A percentile compares a stretch with the other conserved stretches of the same genome.
Evolutionary conservation across 2,888 invertebrate species (phyloP).

Genomic region (Pterostichus niger): DNA sequence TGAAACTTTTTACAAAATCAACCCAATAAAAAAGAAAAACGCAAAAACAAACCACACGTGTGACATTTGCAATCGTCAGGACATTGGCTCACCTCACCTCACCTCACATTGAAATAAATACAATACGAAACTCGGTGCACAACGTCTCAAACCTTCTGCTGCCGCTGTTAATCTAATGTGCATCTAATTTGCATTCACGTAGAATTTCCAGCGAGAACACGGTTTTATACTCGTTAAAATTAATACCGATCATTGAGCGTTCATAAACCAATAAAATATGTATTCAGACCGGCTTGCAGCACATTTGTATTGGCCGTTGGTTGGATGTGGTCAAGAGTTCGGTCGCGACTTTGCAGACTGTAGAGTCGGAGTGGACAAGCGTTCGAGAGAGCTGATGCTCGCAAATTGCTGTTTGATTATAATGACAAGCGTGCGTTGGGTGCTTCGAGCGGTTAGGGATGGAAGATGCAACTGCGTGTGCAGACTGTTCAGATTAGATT

Average conservation of each 20-base stretch:
- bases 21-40: conserved; percentile 10
- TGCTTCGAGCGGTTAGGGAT: too few species aligned
- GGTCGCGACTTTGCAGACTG: conserved; percentile 19
- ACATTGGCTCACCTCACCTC: conserved; percentile 15
- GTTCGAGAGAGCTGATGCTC: background rate
- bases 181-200: conserved; percentile 66
- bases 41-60: conserved; percentile 43
- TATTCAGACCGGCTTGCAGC: conserved; percentile 51
- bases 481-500: too few species aligned
- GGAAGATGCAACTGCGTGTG: too few species aligned
- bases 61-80: conserved; percentile 48
- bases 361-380: conserved; percentile 15
- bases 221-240: conserved; percentile 66
- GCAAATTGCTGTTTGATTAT: conserved; percentile 60
- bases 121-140: conserved; percentile 37
- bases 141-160: conserved; percentile 15
- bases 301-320: conserved; percentile 30
- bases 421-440: background rate
- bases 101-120: conserved; percentile 45
- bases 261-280: conserved; percentile 67
- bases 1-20: conserved; percentile 28
- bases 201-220: conserved; percentile 62
- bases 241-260: conserved; percentile 65
- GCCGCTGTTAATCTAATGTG: conserved; percentile 65
- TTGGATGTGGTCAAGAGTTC: background rate